A percentile compares a stretch with the other conserved stretches of the same genome.
phyloP scores from a whole-genome alignment of 2,113 vertebrate genomes.

The Muscicapa adusta region DNA sequence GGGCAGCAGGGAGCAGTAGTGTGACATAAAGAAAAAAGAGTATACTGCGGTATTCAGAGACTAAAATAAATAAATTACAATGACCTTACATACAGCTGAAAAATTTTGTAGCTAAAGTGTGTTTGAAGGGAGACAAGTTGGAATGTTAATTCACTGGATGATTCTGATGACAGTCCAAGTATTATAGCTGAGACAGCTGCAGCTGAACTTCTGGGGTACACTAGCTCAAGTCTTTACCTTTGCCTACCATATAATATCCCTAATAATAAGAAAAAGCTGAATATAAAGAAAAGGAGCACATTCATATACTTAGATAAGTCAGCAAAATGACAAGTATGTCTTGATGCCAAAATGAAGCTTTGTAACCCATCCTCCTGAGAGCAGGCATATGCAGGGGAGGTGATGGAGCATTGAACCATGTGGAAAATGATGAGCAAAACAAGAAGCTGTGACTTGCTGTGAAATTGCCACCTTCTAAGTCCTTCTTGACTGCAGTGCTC shows the following conservation, averaged over 20 bases:
- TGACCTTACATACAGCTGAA: not conserved
- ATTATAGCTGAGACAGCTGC: not conserved
- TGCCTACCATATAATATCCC: not conserved
- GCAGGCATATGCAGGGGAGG: not conserved
- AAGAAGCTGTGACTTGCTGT: not conserved
- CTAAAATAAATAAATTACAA: conserved; percentile 5
- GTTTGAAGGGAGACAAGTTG: not conserved
- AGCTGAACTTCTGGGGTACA: not conserved
- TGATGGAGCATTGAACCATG: not conserved
- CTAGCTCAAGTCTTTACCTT: not conserved
- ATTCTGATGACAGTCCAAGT: not conserved
- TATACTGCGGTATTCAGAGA: not conserved
- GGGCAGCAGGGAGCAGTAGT: conserved; percentile 45
- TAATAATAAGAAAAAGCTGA: not conserved
- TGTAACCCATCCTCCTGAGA: not conserved
- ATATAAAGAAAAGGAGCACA: not conserved
- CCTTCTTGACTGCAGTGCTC: not conserved
- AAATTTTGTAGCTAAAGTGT: not conserved
- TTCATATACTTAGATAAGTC: not conserved
- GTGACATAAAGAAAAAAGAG: not conserved
- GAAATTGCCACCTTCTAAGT: not conserved
- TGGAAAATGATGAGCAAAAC: not conserved
- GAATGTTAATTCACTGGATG: not conserved
- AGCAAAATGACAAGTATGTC: not conserved
- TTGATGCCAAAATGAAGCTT: not conserved